A percentile compares a stretch with the other conserved stretches of the same genome.
Evolutionary conservation across 2,797 vertebrate genomes (phyloP).

Genomic region (Cichlasoma orientale): DNA sequence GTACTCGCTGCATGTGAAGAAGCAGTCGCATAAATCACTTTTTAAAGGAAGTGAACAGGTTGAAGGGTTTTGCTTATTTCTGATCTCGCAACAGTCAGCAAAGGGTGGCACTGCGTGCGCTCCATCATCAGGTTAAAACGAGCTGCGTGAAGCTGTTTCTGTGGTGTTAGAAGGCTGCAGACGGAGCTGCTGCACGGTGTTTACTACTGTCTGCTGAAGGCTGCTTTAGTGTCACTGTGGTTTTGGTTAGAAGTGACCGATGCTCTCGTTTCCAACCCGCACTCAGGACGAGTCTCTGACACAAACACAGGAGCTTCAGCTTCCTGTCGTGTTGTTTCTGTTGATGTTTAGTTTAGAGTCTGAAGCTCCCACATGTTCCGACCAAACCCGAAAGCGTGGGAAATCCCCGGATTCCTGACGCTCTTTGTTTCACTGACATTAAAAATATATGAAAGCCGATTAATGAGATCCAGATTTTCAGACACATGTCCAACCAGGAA

Average conservation of each 20-base stretch:
- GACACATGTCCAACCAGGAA: not conserved
- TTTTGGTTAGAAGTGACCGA: not conserved
- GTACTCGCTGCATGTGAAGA: not conserved
- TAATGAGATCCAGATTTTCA: not conserved
- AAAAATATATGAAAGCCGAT: not conserved
- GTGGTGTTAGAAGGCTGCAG: not conserved
- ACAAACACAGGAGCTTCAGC: not conserved
- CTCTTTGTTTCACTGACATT: not conserved
- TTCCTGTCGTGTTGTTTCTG: conserved; percentile 1
- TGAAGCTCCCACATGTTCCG: conserved; percentile 45
- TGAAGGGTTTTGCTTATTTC: not conserved
- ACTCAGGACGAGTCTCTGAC: not conserved
- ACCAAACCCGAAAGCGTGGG: conserved; percentile 37
- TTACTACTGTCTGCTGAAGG: not conserved
- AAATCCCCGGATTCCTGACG: conserved; percentile 65
- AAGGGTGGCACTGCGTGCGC: not conserved
- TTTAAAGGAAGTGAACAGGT: not conserved
- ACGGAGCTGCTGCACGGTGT: not conserved
- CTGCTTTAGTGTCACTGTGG: not conserved
- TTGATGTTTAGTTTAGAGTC: conserved; percentile 40
- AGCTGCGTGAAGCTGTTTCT: not conserved
- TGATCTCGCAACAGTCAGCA: not conserved
- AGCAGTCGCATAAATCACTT: not conserved
- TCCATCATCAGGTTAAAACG: not conserved
- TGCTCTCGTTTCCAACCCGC: not conserved